Evolutionary conservation across 2,888 invertebrate genomes (phyloP), one percentile per base, ranked within the genome.

Genomic region (Drosophila gaucha): DNA sequence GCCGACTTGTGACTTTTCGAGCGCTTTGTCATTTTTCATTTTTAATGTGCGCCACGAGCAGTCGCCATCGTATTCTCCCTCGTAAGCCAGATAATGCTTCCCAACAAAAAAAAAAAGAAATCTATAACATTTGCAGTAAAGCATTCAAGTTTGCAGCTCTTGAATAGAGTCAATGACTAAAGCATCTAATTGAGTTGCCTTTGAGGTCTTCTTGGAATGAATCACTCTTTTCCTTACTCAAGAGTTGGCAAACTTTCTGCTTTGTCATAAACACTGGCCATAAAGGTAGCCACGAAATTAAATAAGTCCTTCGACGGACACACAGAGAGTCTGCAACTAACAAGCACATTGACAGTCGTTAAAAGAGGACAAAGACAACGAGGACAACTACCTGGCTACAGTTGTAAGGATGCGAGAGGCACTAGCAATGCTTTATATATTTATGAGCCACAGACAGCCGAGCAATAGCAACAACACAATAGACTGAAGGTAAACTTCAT

Each of bases 291-390:
- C 54, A 59, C 67, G 18, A 67, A 67, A 67, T 67, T 67, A 59
- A 67, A 67, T 57, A 74, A 59, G 67, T 51, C 28, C 52, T 49
- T 39, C 18, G 30, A 36, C 43, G 56, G 28, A 55, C 36, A 28
- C 16, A 52, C 14, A 28, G 6, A 16, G 18, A 22, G 44, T 39
- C 50, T 35, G 54, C 57, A 58, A 55, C 69, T 63, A 69, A 63
- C 69, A 68, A 68, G 58, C 51, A 68, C 58, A 59, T 63, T 55
- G 75, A 58, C 55, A 44, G 69, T 64, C 69, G 63, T 74, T 72
- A 59, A 68, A 68, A 20, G 39, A 57, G 69, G 31, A 63, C 69
- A 68, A 56, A 52, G 38, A 38, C 50, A 57, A 46, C 36, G 14
- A 38, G 57, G 35, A 57, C 31, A 55, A 18, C 44, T 41, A 14